Evolutionary conservation across 1,140 invertebrate genomes (phyloP).

Genomic region (Drosophila tani): DNA sequence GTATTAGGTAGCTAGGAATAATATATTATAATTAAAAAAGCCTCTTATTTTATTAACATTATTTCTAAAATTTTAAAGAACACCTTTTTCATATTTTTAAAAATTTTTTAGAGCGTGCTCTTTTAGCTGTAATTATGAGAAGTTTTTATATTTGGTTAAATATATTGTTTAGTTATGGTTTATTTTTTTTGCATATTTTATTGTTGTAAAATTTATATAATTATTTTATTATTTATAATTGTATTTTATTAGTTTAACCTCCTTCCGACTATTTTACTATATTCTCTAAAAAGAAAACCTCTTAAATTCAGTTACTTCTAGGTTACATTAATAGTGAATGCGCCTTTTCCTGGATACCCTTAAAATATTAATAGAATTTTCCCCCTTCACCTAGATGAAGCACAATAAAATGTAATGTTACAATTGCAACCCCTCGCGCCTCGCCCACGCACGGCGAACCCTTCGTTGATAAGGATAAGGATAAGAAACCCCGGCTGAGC

Average conservation of each 20-base stretch:
- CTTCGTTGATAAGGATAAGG: slow-evolving; percentile 39
- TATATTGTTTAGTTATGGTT: neutral
- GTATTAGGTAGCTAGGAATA: too few species aligned
- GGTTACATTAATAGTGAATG: slow-evolving; percentile 2
- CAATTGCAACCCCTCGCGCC: slow-evolving; percentile 30
- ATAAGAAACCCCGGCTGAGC: slow-evolving; percentile 2
- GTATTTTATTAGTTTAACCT: neutral
- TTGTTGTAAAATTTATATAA: neutral
- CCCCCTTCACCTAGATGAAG: slow-evolving; percentile 16
- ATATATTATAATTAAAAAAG: too few species aligned
- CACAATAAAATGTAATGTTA: slow-evolving; percentile 41
- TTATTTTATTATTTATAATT: neutral
- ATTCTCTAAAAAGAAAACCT: neutral
- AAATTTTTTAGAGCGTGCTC: too few species aligned
- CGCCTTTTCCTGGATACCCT: slow-evolving; percentile 21
- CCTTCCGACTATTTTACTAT: neutral
- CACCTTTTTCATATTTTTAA: neutral
- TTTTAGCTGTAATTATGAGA: neutral
- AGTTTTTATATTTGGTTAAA: too few species aligned
- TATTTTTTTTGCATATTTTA: neutral
- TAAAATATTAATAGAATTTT: slow-evolving; percentile 45
- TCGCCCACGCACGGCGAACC: slow-evolving; percentile 28
- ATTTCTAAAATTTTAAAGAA: neutral
- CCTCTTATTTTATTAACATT: neutral
- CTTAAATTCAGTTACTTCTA: neutral